Evolutionary conservation across 2,113 vertebrate genomes (phyloP).

Genomic region (Heliornis fulica): DNA sequence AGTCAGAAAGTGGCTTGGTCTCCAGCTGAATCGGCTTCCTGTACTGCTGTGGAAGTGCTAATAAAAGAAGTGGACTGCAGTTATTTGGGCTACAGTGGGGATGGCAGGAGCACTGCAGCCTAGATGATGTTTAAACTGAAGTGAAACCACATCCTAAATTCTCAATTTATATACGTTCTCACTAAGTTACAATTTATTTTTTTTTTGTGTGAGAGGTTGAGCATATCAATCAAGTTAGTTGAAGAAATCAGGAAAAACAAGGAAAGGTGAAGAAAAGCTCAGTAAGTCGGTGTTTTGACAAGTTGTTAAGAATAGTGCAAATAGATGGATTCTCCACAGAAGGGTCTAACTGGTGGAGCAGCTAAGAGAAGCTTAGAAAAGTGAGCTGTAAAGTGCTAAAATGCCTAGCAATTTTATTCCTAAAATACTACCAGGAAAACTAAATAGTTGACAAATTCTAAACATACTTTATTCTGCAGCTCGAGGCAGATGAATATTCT

Average conservation of each 20-base stretch:
- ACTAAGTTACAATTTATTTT: too few species aligned
- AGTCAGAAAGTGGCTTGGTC: fast-evolving
- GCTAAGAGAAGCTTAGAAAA: not conserved
- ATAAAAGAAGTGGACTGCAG: not conserved
- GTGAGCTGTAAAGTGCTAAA: not conserved
- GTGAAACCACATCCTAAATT: not conserved
- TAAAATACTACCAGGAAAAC: not conserved
- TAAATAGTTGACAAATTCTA: not conserved
- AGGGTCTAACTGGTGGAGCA: not conserved
- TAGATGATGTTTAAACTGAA: not conserved
- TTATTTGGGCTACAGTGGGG: not conserved
- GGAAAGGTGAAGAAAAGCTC: not conserved
- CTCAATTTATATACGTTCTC: not conserved
- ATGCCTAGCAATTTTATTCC: not conserved
- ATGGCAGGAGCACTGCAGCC: not conserved
- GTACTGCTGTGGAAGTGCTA: not conserved
- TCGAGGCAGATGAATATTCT: fast-evolving
- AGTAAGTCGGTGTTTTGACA: not conserved
- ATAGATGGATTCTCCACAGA: not conserved
- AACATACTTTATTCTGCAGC: not conserved
- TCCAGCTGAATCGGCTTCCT: not conserved
- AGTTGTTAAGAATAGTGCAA: not conserved
- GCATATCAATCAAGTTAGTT: not conserved
- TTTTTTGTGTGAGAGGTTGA: not conserved
- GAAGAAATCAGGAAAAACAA: not conserved